Percentiles rank a stretch among this genome's conserved stretches.
Evolutionary conservation across 2,888 invertebrate genomes (phyloP).

Genomic region (Junonia oenone): DNA sequence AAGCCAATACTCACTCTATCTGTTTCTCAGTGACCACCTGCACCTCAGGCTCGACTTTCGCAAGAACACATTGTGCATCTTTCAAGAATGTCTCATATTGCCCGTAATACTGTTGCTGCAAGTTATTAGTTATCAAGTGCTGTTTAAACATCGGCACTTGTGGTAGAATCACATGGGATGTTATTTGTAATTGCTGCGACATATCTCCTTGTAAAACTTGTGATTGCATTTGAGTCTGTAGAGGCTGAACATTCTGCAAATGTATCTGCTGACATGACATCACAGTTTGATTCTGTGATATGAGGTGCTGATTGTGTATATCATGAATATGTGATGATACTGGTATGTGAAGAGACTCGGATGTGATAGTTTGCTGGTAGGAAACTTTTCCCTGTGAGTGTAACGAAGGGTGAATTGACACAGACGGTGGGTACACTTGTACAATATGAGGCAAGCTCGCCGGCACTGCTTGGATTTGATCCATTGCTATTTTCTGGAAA

Average conservation of each 20-base stretch:
- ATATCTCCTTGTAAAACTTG: conserved; percentile 49
- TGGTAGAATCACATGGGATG: conserved; percentile 59
- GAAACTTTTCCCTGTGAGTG: conserved; percentile 54
- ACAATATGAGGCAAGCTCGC: conserved; percentile 55
- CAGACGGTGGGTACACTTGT: conserved; percentile 56
- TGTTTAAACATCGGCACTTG: conserved; percentile 53
- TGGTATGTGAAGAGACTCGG: conserved; percentile 53
- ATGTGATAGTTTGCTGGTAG: conserved; percentile 56
- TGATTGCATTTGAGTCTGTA: conserved; percentile 33
- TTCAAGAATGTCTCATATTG: conserved; percentile 54
- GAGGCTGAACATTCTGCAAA: conserved; percentile 44
- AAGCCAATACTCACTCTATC: conserved; percentile 46
- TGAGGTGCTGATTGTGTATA: conserved; percentile 44
- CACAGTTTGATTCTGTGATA: conserved; percentile 57
- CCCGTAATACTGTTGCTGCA: conserved; percentile 53
- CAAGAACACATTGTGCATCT: conserved; percentile 44
- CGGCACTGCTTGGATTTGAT: conserved; percentile 51
- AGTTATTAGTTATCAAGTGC: conserved; percentile 53
- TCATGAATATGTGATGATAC: conserved; percentile 43
- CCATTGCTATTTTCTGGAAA: conserved; percentile 41
- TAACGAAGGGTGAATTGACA: conserved; percentile 53
- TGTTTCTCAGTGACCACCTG: conserved; percentile 39
- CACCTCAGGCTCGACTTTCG: conserved; percentile 50
- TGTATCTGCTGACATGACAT: conserved; percentile 63
- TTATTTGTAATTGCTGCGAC: conserved; percentile 53